A percentile compares a stretch with the other conserved stretches of the same genome.
phyloP scores from a whole-genome alignment of 2,113 vertebrate genomes.

The Capreolus pygargus region DNA sequence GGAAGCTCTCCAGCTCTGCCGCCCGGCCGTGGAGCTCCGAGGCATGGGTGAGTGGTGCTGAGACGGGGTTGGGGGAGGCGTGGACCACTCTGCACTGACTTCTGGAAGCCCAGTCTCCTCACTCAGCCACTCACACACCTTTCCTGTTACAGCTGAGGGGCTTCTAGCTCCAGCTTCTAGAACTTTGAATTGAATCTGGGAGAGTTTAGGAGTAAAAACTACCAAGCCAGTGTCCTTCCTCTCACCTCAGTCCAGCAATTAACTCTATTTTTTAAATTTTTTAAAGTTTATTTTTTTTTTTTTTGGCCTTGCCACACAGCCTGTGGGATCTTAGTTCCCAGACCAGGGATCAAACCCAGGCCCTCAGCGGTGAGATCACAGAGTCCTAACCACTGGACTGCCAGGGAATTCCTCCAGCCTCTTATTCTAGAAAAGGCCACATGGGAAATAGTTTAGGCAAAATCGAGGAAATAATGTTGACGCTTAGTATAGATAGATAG shows the following conservation, averaged over 20 bases:
- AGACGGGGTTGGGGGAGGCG: rapidly evolving
- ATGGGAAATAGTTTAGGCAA: neutral
- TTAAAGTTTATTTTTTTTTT: neutral
- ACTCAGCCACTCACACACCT: neutral
- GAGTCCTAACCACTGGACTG: neutral
- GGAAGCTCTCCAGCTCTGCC: slow-evolving; percentile 82
- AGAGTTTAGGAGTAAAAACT: neutral
- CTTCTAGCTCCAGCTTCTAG: neutral
- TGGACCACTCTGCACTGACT: neutral
- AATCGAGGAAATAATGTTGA: neutral
- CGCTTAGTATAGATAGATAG: neutral
- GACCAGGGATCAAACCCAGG: neutral
- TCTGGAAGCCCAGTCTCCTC: neutral
- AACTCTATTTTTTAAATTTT: neutral
- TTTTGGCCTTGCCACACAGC: neutral
- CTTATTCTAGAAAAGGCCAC: neutral
- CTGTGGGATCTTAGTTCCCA: neutral
- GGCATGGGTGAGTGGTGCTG: slow-evolving; percentile 77
- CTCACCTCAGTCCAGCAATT: rapidly evolving
- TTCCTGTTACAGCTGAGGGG: neutral
- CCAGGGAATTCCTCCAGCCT: neutral
- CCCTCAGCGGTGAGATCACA: neutral
- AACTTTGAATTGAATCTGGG: neutral
- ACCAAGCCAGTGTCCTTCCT: neutral
- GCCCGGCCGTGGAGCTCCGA: slow-evolving; percentile 78